Conservation (phyloP, 2,888 invertebrate species). For the Tetranychus piercei region DNA sequence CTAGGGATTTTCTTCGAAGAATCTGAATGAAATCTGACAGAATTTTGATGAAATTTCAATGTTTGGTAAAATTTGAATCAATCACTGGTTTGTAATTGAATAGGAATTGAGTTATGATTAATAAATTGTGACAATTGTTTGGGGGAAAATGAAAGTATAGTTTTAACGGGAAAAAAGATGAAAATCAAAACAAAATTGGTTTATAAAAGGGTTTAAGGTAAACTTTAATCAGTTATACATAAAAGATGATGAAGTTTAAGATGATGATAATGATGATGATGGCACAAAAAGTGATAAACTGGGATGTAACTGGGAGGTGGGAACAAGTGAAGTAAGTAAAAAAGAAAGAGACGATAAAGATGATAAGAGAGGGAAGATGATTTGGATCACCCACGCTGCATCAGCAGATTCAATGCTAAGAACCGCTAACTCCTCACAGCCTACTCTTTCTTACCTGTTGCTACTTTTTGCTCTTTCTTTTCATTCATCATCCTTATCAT, state of each 20-base stretch:
- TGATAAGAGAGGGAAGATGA: background rate
- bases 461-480: background rate
- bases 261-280: background rate
- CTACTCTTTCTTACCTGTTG: constrained; percentile 1
- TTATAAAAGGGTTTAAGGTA: background rate
- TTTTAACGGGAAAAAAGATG: too few species aligned
- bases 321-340: background rate
- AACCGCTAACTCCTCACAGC: background rate
- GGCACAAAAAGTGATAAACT: background rate
- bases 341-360: background rate
- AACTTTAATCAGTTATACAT: background rate
- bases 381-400: background rate
- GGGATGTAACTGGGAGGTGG: background rate
- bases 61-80: too few species aligned
- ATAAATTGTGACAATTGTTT: too few species aligned
- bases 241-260: background rate
- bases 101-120: too few species aligned
- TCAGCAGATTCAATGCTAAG: background rate
- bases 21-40: too few species aligned
- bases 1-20: too few species aligned
- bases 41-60: too few species aligned
- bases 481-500: background rate
- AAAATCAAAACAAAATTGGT: too few species aligned
- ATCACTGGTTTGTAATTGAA: too few species aligned
- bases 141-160: too few species aligned